Base-by-base conservation (phyloP, 2,888 invertebrate genomes). In the Troilus luridus region DNA sequence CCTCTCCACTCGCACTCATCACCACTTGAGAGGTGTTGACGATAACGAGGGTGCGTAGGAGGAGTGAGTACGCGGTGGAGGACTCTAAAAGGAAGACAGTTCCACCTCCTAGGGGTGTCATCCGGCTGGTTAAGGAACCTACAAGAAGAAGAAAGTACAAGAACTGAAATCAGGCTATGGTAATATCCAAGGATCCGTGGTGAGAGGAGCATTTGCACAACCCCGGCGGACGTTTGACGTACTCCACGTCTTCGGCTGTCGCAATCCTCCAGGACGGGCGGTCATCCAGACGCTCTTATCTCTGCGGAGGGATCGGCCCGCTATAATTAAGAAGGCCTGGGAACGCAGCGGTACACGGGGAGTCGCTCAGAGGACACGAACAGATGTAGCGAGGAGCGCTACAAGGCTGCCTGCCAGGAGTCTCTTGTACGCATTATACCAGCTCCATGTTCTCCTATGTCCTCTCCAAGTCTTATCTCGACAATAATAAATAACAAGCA, bases 371-470 rank as follows among this genome's bases (percentile, higher is more conserved):
- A 77, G 72, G 72, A 77, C 72, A 77, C 17, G 85, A n/a, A 85
- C 85, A 85, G 85, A 85, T 85, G 85, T 85, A 85, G 21, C 7
- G 21, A 14, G 85, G 85, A 85, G 85, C 56, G n/a, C 85, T 85
- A 85, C 85, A 85, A 85, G 85, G 85, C 85, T 54, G 85, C 56
- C 56, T 85, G 56, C 85, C 56, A 85, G 56, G 85, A n/a, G n/a
- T 85, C 56, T 85, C 85, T 85, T 85, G 85, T 85, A 58, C 56
- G 85, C 56, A 85, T 85, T 85, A 85, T 85, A 85, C 85, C 85
- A 56, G 85, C 56, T 56, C 56, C 21, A 11, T 56, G 54, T 54
- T 54, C 54, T 6, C 3, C 8, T 6, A 1, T n/a, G n/a, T 56
- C n/a, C n/a, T 21, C 85, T 56, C 2, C n/a, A 2, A n/a, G 56